Percentiles rank a stretch among this genome's conserved stretches.
Evolutionary conservation across 2,113 vertebrate species (phyloP).

Genomic region (Cinclus cinclus): DNA sequence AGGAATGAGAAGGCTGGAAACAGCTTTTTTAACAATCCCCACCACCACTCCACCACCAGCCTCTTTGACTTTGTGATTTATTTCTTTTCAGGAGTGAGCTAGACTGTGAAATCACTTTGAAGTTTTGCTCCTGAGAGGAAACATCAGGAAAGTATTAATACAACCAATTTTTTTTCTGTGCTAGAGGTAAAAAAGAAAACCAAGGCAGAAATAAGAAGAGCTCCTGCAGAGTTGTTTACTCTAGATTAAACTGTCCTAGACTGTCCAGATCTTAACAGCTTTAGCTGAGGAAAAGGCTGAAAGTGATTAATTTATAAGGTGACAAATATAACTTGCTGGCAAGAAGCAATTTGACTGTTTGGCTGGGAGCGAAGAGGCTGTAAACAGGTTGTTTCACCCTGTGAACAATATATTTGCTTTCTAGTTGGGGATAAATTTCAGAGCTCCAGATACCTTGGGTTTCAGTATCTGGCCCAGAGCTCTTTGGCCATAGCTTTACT

Average conservation of each 20-base stretch:
- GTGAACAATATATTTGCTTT: neutral
- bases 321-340: constrained; percentile 43
- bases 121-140: constrained; percentile 58
- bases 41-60: neutral
- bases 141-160: constrained; percentile 53
- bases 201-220: constrained; percentile 35
- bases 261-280: neutral
- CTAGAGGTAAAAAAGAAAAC: neutral
- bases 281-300: constrained; percentile 1
- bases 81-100: constrained; percentile 57
- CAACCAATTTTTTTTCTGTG: neutral
- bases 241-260: constrained; percentile 47
- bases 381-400: constrained; percentile 17
- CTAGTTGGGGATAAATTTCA: neutral
- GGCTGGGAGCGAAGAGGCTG: neutral
- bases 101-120: constrained; percentile 65
- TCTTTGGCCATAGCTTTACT: neutral
- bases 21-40: constrained; percentile 13
- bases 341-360: neutral
- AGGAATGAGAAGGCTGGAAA: constrained; percentile 26
- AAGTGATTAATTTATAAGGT: constrained; percentile 57
- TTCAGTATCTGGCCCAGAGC: neutral
- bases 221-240: constrained; percentile 58
- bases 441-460: neutral
- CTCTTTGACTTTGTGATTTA: constrained; percentile 49